These are phyloP conservation scores for Typhlomys cinereus DNA, from an alignment of 2,113 vertebrate genomes.

Conservation along the genomic window DNA sequence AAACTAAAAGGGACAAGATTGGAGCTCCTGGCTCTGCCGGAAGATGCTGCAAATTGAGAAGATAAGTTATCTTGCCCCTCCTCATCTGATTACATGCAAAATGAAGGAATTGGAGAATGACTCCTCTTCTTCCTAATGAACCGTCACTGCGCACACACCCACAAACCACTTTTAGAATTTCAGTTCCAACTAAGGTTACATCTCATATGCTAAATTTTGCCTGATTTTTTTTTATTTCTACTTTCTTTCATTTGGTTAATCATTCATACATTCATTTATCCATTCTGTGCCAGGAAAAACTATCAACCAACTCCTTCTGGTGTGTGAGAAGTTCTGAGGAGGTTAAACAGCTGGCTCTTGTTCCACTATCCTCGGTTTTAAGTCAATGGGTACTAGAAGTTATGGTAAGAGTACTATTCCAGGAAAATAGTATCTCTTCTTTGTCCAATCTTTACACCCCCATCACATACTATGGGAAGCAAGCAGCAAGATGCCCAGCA, in stretches of 20 bases:
- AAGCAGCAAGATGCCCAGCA: neutral
- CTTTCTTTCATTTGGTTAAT: constrained; percentile 3
- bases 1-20: neutral
- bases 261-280: neutral
- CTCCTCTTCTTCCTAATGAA: neutral
- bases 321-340: neutral
- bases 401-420: neutral
- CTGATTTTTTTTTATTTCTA: neutral
- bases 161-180: neutral
- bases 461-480: neutral
- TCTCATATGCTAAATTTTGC: neutral
- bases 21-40: neutral
- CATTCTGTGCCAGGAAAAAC: neutral
- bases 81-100: neutral
- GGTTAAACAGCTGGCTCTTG: no score
- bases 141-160: no score
- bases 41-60: neutral
- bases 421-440: neutral
- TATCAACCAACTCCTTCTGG: neutral
- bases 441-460: neutral
- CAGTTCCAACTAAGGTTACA: neutral
- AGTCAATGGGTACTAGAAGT: neutral
- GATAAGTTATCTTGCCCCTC: neutral
- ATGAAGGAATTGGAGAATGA: neutral
- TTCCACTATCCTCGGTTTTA: neutral